Base-by-base conservation (phyloP, 2,113 vertebrate species). In the Lethenteron reissneri region DNA sequence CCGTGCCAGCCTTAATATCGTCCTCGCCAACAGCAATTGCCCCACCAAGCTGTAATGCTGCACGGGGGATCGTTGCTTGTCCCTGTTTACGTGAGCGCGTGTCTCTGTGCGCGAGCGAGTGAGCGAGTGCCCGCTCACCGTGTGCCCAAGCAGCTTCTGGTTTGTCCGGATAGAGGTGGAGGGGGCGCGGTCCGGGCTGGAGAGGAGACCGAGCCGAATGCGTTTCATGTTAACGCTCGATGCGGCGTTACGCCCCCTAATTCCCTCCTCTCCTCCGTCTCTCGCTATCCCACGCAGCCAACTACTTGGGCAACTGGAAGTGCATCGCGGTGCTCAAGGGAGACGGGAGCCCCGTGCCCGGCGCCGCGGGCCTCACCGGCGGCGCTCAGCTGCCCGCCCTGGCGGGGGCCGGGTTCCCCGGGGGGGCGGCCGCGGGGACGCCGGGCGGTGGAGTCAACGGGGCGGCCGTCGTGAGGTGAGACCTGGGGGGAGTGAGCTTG, bases 271-370 rank as follows among this genome's bases (percentile, higher is more conserved):
- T 6, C 8, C 8, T 12, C 56, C 9, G 25, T 41, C 11, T 57
- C 56, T 58, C 70, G 13, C 56, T 57, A 41, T 14, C 72, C 14
- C 75, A 79, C 79, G 59, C 81, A 97, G 92, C 92, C 58, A 97
- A 99, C 79, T 96, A 99, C 79, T 95, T 96, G 91, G 90, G 91
- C 80, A 95, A 92, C 80, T 99, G 94, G 94, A 97, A 97, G 76
- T 95, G 90, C 75, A 95, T 90, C 12, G 92, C 89, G 73, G 89
- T 97, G 78, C 81, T 96, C 79, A 92, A 92, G 80, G 92, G 92
- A 75, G 95, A 99, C 2, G 94, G 94, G 74, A 99, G 87, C 78
- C 92, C 90, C 0, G 86, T 96, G 75, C 94, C 81, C 25, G 84
- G 88, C 74, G 85, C 82, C 15, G 84, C 84, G 1, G 78, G 84